These are phyloP conservation scores for Rhodeus uyekii DNA, from an alignment of 2,797 vertebrate genomes.

Conservation along the genomic window DNA sequence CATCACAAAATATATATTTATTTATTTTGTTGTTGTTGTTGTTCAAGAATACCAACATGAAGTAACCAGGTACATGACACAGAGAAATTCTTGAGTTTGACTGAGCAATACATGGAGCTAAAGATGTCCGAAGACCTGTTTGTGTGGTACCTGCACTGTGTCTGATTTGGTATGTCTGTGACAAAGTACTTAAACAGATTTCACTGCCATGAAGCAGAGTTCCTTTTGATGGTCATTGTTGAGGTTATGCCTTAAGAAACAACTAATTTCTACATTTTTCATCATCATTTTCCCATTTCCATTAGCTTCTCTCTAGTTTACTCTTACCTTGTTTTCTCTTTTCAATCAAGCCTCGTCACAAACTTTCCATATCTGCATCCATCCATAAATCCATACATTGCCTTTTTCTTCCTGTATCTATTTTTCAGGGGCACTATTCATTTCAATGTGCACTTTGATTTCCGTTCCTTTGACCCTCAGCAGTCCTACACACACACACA, in stretches of 20 bases:
- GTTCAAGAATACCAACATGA: background rate
- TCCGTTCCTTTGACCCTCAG: slow-evolving; percentile 31
- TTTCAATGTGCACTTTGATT: slow-evolving; percentile 38
- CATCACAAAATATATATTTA: background rate
- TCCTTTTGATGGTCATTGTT: slow-evolving; percentile 8
- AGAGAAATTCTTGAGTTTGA: background rate
- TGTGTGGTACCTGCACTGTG: background rate
- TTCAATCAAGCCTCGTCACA: background rate
- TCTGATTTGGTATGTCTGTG: background rate
- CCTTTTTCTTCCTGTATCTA: slow-evolving; percentile 1
- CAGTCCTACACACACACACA: background rate
- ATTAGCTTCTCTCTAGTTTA: background rate
- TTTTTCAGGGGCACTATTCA: slow-evolving; percentile 19
- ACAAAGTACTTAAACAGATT: background rate
- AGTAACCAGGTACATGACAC: background rate
- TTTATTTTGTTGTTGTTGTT: too few species aligned
- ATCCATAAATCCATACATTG: background rate
- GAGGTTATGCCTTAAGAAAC: slow-evolving; percentile 6
- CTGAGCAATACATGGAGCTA: background rate
- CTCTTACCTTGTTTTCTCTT: background rate
- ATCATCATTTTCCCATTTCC: background rate
- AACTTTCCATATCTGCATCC: background rate
- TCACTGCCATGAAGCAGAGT: background rate
- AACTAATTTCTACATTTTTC: background rate
- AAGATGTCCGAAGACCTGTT: background rate